Percentiles rank a stretch among this genome's conserved stretches.
Evolutionary conservation across 2,797 vertebrate genomes (phyloP).

Genomic region (Falco concolor): DNA sequence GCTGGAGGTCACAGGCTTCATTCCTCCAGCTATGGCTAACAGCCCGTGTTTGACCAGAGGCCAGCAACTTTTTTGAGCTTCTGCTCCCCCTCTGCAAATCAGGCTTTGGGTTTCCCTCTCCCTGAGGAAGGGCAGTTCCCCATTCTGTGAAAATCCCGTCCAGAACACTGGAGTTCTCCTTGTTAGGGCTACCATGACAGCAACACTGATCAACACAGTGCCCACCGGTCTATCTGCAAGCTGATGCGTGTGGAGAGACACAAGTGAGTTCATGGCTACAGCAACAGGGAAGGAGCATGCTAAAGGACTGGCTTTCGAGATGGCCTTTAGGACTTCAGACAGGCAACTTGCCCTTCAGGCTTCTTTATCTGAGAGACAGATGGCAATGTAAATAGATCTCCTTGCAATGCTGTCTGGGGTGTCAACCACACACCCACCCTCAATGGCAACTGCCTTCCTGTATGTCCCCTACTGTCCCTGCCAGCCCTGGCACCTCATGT

Average conservation of each 20-base stretch:
- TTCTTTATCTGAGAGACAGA: not conserved
- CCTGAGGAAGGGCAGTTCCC: not conserved
- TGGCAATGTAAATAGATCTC: no score
- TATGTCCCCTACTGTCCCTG: no score
- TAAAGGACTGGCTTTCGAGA: not conserved
- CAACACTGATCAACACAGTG: not conserved
- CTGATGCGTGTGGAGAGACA: not conserved
- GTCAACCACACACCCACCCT: no score
- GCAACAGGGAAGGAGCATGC: not conserved
- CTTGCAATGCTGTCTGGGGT: no score
- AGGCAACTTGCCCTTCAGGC: not conserved
- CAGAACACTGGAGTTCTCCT: not conserved
- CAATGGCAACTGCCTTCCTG: no score
- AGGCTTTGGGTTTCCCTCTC: not conserved
- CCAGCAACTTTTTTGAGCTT: not conserved
- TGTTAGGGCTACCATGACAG: rapidly evolving
- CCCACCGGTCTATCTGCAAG: not conserved
- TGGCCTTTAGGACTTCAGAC: not conserved
- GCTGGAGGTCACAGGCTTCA: rapidly evolving
- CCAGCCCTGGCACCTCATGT: no score
- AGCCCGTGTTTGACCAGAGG: not conserved
- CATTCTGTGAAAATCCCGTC: not conserved
- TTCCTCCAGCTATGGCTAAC: not conserved
- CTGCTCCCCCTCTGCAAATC: not conserved
- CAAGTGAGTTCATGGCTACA: not conserved